Conservation (phyloP, 2,888 invertebrate species). For the Andrena haemorrhoa region DNA sequence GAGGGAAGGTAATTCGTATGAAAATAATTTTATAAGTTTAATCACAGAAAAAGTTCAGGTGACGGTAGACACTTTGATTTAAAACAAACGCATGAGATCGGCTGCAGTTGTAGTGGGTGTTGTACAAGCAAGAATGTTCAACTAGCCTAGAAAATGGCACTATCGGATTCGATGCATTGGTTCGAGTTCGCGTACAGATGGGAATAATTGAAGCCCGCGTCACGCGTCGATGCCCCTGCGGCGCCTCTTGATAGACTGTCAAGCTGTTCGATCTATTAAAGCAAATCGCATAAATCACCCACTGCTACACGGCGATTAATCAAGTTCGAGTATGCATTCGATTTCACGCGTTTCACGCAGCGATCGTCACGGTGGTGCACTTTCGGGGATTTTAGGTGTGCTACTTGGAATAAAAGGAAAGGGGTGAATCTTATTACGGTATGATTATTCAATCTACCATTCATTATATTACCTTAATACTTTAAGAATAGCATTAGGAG, state of each 20-base stretch:
- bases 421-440: not conserved
- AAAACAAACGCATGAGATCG: not conserved
- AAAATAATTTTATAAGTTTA: too few relatives aligned
- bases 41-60: too few relatives aligned
- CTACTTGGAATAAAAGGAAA: not conserved
- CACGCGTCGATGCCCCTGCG: slow-evolving; percentile 46
- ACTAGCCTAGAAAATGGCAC: not conserved
- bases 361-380: slow-evolving; percentile 27
- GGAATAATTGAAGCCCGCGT: slow-evolving; percentile 57
- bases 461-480: too few relatives aligned
- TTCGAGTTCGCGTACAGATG: slow-evolving; percentile 51
- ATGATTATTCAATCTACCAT: too few relatives aligned
- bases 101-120: not conserved
- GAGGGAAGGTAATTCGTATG: too few relatives aligned
- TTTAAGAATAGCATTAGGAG: too few relatives aligned
- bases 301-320: slow-evolving; percentile 52
- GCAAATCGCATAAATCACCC: slow-evolving; percentile 64
- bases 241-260: slow-evolving; percentile 57
- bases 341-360: slow-evolving; percentile 8
- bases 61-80: not conserved
- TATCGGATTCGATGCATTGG: slow-evolving; percentile 35
- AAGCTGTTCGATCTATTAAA: slow-evolving; percentile 58
- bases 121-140: not conserved
- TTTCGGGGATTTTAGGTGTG: not conserved
- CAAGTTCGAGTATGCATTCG: slow-evolving; percentile 23